Base-by-base conservation (phyloP, 2,888 invertebrate species). In the Apamea anceps region DNA sequence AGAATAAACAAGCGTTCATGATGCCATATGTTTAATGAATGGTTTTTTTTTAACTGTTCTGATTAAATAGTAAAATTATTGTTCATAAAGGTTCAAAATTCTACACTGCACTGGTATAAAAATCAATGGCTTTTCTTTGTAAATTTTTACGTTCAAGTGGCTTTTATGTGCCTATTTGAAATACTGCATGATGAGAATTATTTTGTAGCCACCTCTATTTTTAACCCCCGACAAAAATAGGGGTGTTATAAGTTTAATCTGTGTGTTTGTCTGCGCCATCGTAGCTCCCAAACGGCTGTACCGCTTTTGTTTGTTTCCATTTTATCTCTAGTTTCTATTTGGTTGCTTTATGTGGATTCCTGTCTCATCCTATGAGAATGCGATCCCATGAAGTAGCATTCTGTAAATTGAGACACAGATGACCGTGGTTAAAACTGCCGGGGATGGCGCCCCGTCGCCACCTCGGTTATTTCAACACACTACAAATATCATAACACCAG, bases 401-500 rank as follows among this genome's bases (percentile, higher is more conserved):
- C 81, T 80, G 77, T 71, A 72, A 77, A 54, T 48, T 48, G 90
- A 71, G 89, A 89, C 90, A 75, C 12, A 90, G 67, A 90, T 63
- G 15, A 77, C 28, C n/a, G 90, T 90, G 89, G 84, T 90, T 84
- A 73, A 89, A 90, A 90, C 90, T 90, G 90, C 90, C 81, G 89
- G 21, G 77, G 70, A 48, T 45, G 82, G 76, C 81, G 85, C 81
- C 0, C 18, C 4, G 37, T 65, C 79, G 79, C 67, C 72, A 45
- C 83, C 82, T 89, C 91, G 92, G 95, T 96, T 96, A 96, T 95
- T 93, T 89, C 87, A 91, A 93, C 90, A 63, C 92, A 94, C 95
- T 84, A 96, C 96, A 96, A 70, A 28, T 21, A 28, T 28, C 2
- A 18, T 83, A 15, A 63, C 28, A 42, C 12, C 0, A 13, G 1